Evolutionary conservation across 1,140 invertebrate genomes (phyloP).

Genomic region (Drosophila watanabei): DNA sequence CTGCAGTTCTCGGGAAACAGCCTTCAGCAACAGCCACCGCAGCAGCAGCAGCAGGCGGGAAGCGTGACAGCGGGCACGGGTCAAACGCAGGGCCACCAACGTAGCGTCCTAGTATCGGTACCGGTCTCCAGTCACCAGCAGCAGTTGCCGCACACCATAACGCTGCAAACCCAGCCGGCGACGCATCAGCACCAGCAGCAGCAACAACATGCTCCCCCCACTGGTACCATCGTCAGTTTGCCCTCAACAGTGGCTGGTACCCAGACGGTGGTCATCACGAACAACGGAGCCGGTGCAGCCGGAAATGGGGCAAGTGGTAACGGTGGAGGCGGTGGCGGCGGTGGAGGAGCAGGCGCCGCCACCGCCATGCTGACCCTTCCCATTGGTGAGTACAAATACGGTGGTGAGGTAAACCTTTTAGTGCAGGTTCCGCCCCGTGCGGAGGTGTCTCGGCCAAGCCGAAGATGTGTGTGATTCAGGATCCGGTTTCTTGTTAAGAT

Average conservation of each 20-base stretch:
- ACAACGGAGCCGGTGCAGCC: slow-evolving; percentile 54
- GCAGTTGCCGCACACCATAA: slow-evolving; percentile 72
- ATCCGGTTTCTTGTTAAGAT: slow-evolving; percentile 30
- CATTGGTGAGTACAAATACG: slow-evolving; percentile 87
- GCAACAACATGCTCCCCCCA: slow-evolving; percentile 63
- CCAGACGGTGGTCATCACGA: slow-evolving; percentile 88
- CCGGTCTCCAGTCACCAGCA: slow-evolving; percentile 83
- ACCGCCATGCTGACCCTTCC: slow-evolving; percentile 87
- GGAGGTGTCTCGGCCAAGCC: slow-evolving; percentile 8
- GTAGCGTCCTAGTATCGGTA: slow-evolving; percentile 76
- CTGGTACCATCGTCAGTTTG: slow-evolving; percentile 77
- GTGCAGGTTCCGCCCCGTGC: neutral
- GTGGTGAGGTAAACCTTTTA: neutral
- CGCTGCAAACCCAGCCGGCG: slow-evolving; percentile 60
- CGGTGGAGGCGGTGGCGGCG: slow-evolving; percentile 36
- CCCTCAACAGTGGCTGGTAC: slow-evolving; percentile 83
- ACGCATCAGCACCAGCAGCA: slow-evolving; percentile 65
- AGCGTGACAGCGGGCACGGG: slow-evolving; percentile 83
- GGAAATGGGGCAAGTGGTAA: slow-evolving; percentile 27
- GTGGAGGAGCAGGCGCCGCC: slow-evolving; percentile 56
- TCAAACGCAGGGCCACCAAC: slow-evolving; percentile 65
- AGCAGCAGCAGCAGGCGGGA: slow-evolving; percentile 78
- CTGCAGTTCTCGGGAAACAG: slow-evolving; percentile 88
- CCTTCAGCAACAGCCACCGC: slow-evolving; percentile 50
- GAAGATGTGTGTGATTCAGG: slow-evolving; percentile 23